Percentiles rank a stretch among this genome's conserved stretches.
phyloP scores from a whole-genome alignment of 2,888 invertebrate genomes.

The Sipha maydis region DNA sequence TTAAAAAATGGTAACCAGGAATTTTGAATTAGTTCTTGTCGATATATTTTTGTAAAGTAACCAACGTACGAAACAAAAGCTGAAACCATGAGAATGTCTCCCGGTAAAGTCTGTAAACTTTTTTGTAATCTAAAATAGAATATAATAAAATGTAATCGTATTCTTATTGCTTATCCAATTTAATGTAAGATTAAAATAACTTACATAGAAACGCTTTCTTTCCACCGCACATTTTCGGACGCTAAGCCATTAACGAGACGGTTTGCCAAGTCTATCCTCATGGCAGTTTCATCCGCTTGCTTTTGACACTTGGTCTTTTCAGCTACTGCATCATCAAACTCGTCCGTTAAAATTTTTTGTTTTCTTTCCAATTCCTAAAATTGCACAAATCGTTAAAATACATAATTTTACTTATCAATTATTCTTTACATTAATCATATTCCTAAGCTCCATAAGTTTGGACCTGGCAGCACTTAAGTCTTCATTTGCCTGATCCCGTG shows the following conservation, averaged over 20 bases:
- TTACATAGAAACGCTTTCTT: conserved; percentile 73
- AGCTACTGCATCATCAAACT: conserved; percentile 86
- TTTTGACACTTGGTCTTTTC: conserved; percentile 91
- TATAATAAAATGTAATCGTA: not conserved
- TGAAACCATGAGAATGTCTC: conserved; percentile 87
- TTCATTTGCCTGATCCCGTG: conserved; percentile 84
- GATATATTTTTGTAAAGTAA: conserved; percentile 87
- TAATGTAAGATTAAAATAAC: conserved; percentile 34
- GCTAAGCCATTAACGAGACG: conserved; percentile 91
- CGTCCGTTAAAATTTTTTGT: conserved; percentile 78
- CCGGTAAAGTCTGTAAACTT: conserved; percentile 83
- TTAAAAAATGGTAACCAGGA: conserved; percentile 85
- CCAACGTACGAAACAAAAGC: conserved; percentile 96
- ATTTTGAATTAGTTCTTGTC: conserved; percentile 80
- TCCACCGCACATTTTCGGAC: conserved; percentile 90
- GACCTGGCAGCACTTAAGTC: conserved; percentile 85
- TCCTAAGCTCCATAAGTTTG: conserved; percentile 80
- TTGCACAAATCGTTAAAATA: not conserved
- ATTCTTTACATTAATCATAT: conserved; percentile 72
- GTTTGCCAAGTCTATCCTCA: conserved; percentile 91
- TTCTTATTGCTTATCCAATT: not conserved
- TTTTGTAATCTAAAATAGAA: conserved; percentile 72
- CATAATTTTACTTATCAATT: not conserved
- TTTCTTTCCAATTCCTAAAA: conserved; percentile 79
- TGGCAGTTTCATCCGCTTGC: conserved; percentile 89